These are phyloP conservation scores for Dasypolia templi DNA, from an alignment of 2,888 invertebrate genomes.

Conservation along the genomic window DNA sequence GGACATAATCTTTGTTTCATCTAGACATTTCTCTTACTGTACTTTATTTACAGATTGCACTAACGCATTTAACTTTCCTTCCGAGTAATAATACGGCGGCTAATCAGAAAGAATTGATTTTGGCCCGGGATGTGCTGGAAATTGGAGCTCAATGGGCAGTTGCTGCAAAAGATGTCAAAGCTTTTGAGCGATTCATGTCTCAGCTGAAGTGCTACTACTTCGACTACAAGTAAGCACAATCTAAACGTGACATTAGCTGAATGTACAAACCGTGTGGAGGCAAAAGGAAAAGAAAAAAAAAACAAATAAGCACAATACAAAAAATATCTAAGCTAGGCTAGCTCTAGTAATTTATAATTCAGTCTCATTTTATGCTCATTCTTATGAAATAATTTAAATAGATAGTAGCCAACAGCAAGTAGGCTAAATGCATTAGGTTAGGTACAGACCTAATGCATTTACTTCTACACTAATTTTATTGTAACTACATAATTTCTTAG, in stretches of 20 bases:
- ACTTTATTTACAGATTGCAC: slow-evolving; percentile 92
- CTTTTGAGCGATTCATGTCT: slow-evolving; percentile 99
- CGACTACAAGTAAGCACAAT: slow-evolving; percentile 95
- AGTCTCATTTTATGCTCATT: not conserved
- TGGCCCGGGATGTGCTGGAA: slow-evolving; percentile 98
- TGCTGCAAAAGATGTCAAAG: slow-evolving; percentile 96
- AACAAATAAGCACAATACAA: too few species aligned
- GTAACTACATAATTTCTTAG: not conserved
- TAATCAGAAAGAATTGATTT: slow-evolving; percentile 94
- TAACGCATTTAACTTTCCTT: slow-evolving; percentile 95
- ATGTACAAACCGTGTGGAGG: too few species aligned
- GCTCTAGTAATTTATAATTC: not conserved
- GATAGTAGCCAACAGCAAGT: too few species aligned
- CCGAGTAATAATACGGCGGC: slow-evolving; percentile 95
- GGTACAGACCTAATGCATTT: too few species aligned
- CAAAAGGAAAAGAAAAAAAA: too few species aligned
- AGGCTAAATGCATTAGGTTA: too few species aligned
- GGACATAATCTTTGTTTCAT: slow-evolving; percentile 66
- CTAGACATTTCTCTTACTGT: slow-evolving; percentile 10
- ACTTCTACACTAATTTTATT: too few species aligned
- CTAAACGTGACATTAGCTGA: too few species aligned
- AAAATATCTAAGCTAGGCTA: not conserved
- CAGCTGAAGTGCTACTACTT: slow-evolving; percentile 99
- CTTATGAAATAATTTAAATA: not conserved
- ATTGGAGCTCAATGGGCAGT: slow-evolving; percentile 99